These are phyloP conservation scores for Siniperca scherzeri DNA, from an alignment of 2,797 vertebrate genomes.

Conservation along the genomic window DNA sequence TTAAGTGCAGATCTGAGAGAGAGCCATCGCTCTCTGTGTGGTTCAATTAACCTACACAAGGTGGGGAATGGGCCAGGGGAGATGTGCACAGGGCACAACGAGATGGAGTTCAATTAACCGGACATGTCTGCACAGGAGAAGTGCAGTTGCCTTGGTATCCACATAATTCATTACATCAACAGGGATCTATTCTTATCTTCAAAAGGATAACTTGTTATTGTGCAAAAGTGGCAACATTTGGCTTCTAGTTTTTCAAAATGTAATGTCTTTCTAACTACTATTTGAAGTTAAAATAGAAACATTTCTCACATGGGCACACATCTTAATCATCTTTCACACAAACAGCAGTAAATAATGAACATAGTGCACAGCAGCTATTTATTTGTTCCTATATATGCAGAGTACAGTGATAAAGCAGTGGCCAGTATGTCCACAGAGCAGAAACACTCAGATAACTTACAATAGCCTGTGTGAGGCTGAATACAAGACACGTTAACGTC, in stretches of 20 bases:
- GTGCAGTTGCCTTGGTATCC: slow-evolving; percentile 28
- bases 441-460: background rate
- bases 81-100: slow-evolving; percentile 50
- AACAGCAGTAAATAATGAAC: background rate
- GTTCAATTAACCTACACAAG: slow-evolving; percentile 71
- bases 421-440: background rate
- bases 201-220: slow-evolving; percentile 38
- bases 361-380: background rate
- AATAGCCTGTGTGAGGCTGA: background rate
- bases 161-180: slow-evolving; percentile 47
- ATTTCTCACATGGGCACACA: background rate
- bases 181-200: slow-evolving; percentile 30
- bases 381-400: background rate
- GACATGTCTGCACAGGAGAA: slow-evolving; percentile 36
- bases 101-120: slow-evolving; percentile 72
- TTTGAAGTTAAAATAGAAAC: background rate
- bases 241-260: slow-evolving; percentile 1
- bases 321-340: slow-evolving; percentile 3
- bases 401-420: background rate
- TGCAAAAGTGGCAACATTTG: slow-evolving; percentile 21
- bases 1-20: slow-evolving; percentile 47
- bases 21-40: slow-evolving; percentile 44
- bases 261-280: background rate
- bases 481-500: background rate
- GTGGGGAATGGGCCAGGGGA: slow-evolving; percentile 37